Percentiles rank a stretch among this genome's conserved stretches.
phyloP scores from a whole-genome alignment of 2,888 invertebrate genomes.

The Amphiduros pacificus region DNA sequence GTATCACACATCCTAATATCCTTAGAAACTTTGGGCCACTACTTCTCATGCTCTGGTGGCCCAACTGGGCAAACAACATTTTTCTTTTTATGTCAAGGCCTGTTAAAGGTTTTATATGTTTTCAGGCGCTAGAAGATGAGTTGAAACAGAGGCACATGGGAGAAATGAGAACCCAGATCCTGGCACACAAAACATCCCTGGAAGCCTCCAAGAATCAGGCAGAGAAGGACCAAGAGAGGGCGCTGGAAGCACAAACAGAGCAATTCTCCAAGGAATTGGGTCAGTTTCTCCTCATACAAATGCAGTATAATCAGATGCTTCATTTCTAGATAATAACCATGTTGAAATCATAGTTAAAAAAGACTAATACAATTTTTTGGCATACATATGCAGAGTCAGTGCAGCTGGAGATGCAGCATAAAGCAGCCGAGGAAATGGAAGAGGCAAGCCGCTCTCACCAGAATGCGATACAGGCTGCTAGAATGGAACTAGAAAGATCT shows the following conservation, averaged over 20 bases:
- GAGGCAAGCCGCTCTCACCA: slow-evolving; percentile 36
- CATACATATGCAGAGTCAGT: slow-evolving; percentile 33
- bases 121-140: slow-evolving; percentile 17
- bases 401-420: slow-evolving; percentile 34
- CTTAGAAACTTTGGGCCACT: no score
- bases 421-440: slow-evolving; percentile 40
- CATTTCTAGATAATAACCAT: no score
- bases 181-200: slow-evolving; percentile 48
- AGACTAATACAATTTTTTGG: no score
- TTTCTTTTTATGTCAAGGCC: no score
- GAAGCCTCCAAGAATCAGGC: slow-evolving; percentile 38
- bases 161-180: slow-evolving; percentile 48
- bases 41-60: no score
- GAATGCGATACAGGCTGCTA: slow-evolving; percentile 47
- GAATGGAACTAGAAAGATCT: slow-evolving; percentile 53
- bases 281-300: neutral
- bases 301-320: no score
- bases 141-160: slow-evolving; percentile 43
- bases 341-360: no score
- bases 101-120: no score
- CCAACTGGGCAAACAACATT: no score
- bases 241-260: slow-evolving; percentile 37
- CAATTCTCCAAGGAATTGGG: slow-evolving; percentile 24
- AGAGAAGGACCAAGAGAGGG: slow-evolving; percentile 29
- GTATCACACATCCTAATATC: no score